Evolutionary conservation across 2,113 vertebrate species (phyloP).

Genomic region (Callospermophilus lateralis): DNA sequence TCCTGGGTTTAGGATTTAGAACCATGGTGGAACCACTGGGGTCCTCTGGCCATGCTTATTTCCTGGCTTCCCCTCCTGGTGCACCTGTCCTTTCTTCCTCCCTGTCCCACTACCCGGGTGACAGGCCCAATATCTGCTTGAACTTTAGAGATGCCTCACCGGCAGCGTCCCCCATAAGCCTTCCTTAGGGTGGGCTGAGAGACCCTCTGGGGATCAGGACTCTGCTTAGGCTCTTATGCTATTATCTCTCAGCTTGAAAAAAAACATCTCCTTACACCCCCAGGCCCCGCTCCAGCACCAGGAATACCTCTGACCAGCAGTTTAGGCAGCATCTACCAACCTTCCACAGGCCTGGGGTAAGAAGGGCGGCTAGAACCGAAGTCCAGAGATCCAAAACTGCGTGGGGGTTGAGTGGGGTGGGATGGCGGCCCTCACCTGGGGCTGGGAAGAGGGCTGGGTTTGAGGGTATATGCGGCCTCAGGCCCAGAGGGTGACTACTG

Average conservation of each 20-base stretch:
- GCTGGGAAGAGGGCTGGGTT: neutral
- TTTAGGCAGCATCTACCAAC: neutral
- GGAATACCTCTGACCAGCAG: neutral
- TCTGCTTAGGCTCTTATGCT: neutral
- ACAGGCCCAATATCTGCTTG: neutral
- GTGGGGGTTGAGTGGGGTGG: too few relatives aligned
- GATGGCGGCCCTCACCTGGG: neutral
- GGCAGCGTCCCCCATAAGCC: neutral
- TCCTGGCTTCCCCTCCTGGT: neutral
- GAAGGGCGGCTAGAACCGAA: too few relatives aligned
- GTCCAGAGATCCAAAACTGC: neutral
- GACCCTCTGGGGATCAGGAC: neutral
- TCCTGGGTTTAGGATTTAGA: neutral
- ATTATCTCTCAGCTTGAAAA: neutral
- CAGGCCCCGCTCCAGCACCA: too few relatives aligned
- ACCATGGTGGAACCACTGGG: neutral
- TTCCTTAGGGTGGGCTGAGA: neutral
- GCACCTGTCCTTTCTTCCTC: neutral
- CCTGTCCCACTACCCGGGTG: neutral
- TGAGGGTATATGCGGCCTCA: too few relatives aligned
- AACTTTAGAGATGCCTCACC: too few relatives aligned
- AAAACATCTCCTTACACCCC: neutral
- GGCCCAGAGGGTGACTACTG: neutral
- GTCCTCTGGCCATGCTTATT: neutral
- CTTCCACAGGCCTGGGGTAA: neutral